Conservation (phyloP, 2,888 invertebrate species). For the Hipparchia sbordonii region DNA sequence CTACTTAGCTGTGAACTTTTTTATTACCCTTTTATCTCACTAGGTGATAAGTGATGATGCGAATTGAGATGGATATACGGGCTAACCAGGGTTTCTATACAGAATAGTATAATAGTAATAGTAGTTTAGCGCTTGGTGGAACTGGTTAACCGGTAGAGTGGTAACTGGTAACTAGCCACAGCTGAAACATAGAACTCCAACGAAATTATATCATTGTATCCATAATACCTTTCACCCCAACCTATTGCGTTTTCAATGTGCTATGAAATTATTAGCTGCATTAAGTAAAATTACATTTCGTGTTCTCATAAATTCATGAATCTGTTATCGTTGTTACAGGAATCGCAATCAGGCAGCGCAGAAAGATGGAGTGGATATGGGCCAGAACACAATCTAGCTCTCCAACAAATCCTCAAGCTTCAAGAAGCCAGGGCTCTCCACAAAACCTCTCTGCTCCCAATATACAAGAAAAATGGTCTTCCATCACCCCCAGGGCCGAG, state of each 20-base stretch:
- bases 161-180: no score
- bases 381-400: conserved; percentile 95
- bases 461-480: conserved; percentile 74
- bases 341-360: conserved; percentile 90
- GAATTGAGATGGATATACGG: no score
- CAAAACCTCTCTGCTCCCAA: conserved; percentile 80
- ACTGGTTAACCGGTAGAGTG: no score
- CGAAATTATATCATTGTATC: no score
- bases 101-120: no score
- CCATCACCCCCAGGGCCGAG: conserved; percentile 81
- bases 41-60: no score
- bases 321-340: conserved; percentile 83
- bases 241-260: background rate
- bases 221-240: background rate
- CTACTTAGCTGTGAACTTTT: no score
- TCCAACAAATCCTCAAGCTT: conserved; percentile 95
- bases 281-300: no score
- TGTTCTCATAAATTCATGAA: conserved; percentile 3
- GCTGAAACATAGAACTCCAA: no score
- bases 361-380: conserved; percentile 95
- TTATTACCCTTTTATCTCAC: no score
- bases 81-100: no score
- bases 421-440: conserved; percentile 91
- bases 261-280: background rate
- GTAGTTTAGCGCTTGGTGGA: no score